Evolutionary conservation across 2,113 vertebrate species (phyloP).

Genomic region (Casuarius casuarius): DNA sequence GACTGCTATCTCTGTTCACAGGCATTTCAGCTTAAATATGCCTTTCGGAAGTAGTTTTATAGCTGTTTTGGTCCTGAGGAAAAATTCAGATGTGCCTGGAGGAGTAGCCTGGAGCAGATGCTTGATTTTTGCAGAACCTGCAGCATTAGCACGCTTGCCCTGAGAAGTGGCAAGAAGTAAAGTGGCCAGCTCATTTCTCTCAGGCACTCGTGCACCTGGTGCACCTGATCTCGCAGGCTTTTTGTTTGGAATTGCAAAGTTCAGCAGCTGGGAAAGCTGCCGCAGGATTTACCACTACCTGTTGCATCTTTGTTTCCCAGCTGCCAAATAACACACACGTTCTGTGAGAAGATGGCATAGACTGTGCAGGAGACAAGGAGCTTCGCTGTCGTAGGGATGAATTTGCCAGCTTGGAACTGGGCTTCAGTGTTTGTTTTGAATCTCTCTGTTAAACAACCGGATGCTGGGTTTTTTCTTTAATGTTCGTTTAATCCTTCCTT

Average conservation of each 20-base stretch:
- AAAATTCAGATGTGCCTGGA: not conserved
- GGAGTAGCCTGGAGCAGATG: not conserved
- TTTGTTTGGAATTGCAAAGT: not conserved
- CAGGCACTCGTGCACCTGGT: not conserved
- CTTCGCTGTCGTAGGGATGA: not conserved
- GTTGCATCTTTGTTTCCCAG: not conserved
- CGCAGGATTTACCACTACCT: not conserved
- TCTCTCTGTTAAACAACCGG: not conserved
- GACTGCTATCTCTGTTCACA: not conserved
- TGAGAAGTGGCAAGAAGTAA: not conserved
- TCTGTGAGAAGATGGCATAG: not conserved
- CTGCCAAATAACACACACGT: not conserved
- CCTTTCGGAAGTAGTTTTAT: not conserved
- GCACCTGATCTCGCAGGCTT: not conserved
- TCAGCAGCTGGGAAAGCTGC: not conserved
- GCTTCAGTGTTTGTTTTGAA: not conserved
- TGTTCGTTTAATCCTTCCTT: constrained; percentile 47
- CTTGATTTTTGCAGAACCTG: not conserved
- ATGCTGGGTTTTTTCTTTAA: constrained; percentile 29
- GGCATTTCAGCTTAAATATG: not conserved
- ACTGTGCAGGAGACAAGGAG: not conserved
- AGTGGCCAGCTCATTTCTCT: rapidly evolving
- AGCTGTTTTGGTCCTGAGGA: not conserved
- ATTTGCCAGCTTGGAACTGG: not conserved
- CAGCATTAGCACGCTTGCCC: not conserved